A percentile compares a stretch with the other conserved stretches of the same genome.
phyloP scores from a whole-genome alignment of 2,888 invertebrate genomes.

The Bimastos eiseni region DNA sequence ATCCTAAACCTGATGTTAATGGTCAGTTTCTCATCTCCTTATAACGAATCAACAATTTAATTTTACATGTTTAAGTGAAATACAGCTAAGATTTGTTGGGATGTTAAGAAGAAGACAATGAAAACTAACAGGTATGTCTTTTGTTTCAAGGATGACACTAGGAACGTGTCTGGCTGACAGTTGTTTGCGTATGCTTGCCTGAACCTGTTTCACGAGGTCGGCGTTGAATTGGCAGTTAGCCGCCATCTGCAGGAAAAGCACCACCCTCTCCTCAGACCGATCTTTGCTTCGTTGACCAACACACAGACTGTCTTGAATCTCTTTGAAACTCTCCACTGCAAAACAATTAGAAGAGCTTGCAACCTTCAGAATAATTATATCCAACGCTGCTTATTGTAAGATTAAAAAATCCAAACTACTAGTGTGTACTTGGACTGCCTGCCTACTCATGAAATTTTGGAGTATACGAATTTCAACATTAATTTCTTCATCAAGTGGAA shows the following conservation, averaged over 20 bases:
- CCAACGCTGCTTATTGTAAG: background rate
- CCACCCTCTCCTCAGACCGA: constrained; percentile 65
- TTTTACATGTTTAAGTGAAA: background rate
- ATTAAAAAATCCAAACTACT: background rate
- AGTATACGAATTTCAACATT: background rate
- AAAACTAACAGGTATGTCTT: constrained; percentile 65
- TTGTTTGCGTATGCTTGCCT: constrained; percentile 61
- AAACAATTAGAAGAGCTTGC: background rate
- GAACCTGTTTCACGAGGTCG: constrained; percentile 61
- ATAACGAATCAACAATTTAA: background rate
- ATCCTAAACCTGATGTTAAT: background rate
- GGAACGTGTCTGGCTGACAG: constrained; percentile 67
- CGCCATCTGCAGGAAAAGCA: constrained; percentile 67
- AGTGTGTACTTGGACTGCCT: background rate
- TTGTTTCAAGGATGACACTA: constrained; percentile 62
- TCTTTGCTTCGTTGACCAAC: constrained; percentile 64
- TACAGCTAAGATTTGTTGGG: background rate
- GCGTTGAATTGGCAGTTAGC: constrained; percentile 56
- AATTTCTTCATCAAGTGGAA: background rate
- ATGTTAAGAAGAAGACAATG: background rate
- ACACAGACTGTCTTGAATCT: constrained; percentile 67
- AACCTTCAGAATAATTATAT: background rate
- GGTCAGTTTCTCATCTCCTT: background rate
- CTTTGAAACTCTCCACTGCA: constrained; percentile 65
- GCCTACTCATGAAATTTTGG: background rate